These are phyloP conservation scores for Ascaphus truei DNA, from an alignment of 2,113 vertebrate genomes.

Conservation along the genomic window DNA sequence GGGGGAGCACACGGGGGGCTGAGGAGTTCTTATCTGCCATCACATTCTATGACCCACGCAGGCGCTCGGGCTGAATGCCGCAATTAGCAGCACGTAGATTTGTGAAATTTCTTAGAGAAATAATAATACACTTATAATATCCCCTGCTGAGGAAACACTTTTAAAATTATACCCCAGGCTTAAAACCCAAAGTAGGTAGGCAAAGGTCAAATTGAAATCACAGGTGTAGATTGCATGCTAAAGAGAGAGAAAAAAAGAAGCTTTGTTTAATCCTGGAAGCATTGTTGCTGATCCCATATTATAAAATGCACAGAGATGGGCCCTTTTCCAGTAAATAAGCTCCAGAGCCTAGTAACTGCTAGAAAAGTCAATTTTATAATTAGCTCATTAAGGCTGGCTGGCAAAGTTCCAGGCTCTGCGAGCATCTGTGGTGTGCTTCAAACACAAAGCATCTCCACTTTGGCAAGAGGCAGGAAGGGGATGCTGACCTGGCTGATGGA, in stretches of 20 bases:
- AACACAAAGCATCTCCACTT: neutral
- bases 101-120: neutral
- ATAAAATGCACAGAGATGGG: neutral
- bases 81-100: neutral
- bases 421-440: neutral
- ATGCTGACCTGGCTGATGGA: neutral
- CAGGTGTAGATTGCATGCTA: neutral
- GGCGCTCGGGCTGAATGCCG: too few relatives aligned
- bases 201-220: neutral
- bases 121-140: neutral
- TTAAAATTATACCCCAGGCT: neutral
- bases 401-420: neutral
- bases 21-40: too few relatives aligned
- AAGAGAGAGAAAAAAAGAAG: neutral
- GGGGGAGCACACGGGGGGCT: too few relatives aligned
- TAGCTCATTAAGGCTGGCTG: slow-evolving; percentile 25
- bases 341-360: neutral
- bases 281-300: neutral
- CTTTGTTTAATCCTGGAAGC: neutral
- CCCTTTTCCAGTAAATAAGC: slow-evolving; percentile 8
- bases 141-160: neutral
- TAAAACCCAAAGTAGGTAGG: neutral
- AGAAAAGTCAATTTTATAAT: slow-evolving; percentile 17
- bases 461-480: neutral
- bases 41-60: neutral